These are phyloP conservation scores for Erythrocercus mccallii DNA, from an alignment of 2,113 vertebrate genomes.

Conservation along the genomic window DNA sequence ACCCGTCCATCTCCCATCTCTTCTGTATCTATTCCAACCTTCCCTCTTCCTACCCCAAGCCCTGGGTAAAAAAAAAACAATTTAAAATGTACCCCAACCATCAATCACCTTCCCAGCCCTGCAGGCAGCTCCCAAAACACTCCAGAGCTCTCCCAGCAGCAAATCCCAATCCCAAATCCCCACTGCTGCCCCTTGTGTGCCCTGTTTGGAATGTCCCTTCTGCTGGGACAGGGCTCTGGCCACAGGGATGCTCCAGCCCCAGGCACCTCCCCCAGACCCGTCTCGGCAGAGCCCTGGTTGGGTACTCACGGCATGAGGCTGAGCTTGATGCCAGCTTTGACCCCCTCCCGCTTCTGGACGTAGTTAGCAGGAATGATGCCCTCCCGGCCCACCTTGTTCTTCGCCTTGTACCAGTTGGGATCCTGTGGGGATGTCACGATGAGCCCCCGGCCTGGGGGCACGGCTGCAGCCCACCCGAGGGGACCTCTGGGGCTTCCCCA, in stretches of 20 bases:
- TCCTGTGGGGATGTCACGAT: slow-evolving; percentile 63
- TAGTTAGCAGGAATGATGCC: slow-evolving; percentile 96
- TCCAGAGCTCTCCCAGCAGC: background rate
- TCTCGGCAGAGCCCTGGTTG: accelerated
- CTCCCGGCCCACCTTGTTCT: slow-evolving; percentile 87
- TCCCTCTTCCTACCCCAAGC: too few species aligned
- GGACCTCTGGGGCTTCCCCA: background rate
- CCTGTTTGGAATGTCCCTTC: background rate
- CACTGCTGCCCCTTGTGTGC: accelerated
- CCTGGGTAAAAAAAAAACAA: background rate
- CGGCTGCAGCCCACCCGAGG: accelerated
- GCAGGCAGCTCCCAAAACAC: background rate
- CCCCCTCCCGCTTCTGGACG: slow-evolving; percentile 92
- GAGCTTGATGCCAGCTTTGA: slow-evolving; percentile 89
- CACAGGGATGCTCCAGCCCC: background rate
- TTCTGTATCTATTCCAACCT: accelerated
- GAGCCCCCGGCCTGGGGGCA: accelerated
- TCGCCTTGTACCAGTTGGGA: slow-evolving; percentile 98
- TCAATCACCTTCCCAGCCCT: background rate
- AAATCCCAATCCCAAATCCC: background rate
- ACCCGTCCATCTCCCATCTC: background rate
- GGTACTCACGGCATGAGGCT: slow-evolving; percentile 98
- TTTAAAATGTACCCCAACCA: accelerated
- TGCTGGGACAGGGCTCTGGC: accelerated
- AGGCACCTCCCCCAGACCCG: background rate